A percentile compares a stretch with the other conserved stretches of the same genome.
Evolutionary conservation across 2,888 invertebrate species (phyloP).

Genomic region (Caenorhabditis sinica): DNA sequence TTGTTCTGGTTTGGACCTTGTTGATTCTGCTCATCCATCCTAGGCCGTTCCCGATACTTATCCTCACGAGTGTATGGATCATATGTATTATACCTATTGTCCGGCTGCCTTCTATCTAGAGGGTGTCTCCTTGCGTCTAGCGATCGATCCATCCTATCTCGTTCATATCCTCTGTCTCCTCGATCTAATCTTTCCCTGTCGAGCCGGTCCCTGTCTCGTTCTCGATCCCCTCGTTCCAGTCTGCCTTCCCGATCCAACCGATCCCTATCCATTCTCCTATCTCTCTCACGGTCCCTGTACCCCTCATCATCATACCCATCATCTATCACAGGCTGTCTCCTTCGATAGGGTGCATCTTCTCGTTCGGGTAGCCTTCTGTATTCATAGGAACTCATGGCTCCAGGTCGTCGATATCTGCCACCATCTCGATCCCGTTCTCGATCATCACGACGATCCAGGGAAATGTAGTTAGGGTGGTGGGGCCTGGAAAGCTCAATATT

Average conservation of each 20-base stretch:
- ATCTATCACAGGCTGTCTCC: slow-evolving; percentile 29
- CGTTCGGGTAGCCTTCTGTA: slow-evolving; percentile 45
- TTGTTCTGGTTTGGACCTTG: slow-evolving; percentile 7
- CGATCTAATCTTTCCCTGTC: slow-evolving; percentile 30
- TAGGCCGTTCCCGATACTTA: slow-evolving; percentile 58
- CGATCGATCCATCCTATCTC: not conserved
- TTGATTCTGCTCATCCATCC: slow-evolving; percentile 35
- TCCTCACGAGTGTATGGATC: slow-evolving; percentile 22
- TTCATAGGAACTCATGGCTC: slow-evolving; percentile 54
- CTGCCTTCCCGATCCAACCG: slow-evolving; percentile 1
- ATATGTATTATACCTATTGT: slow-evolving; percentile 31
- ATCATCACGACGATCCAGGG: slow-evolving; percentile 74
- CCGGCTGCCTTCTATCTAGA: slow-evolving; percentile 24
- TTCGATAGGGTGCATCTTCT: slow-evolving; percentile 25
- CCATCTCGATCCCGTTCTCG: slow-evolving; percentile 52
- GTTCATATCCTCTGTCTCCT: slow-evolving; percentile 16
- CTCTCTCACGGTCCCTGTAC: slow-evolving; percentile 38
- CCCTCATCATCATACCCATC: slow-evolving; percentile 41
- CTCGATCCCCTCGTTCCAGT: not conserved
- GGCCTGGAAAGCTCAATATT: slow-evolving; percentile 18
- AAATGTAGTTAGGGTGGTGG: slow-evolving; percentile 74
- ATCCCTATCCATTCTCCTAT: slow-evolving; percentile 42
- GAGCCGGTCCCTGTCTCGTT: not conserved
- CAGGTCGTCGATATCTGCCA: slow-evolving; percentile 33
- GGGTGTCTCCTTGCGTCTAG: slow-evolving; percentile 31